Conservation (phyloP, 2,113 vertebrate species). For the Cricetomys ansorgei region DNA sequence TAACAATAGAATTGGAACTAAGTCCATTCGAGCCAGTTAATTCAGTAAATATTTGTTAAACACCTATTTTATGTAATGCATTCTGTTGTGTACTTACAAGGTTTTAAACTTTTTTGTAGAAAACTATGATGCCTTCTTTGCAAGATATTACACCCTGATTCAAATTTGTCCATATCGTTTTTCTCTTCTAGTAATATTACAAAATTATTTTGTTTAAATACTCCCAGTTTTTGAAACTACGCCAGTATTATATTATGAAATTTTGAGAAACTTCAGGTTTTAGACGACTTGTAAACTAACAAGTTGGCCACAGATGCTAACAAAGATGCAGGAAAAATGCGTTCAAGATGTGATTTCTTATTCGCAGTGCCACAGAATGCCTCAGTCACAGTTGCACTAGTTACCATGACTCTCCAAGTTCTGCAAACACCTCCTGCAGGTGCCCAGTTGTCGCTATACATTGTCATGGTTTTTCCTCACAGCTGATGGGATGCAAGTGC, state of each 20-base stretch:
- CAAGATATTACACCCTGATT: not conserved
- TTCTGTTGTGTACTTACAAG: not conserved
- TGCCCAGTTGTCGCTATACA: not conserved
- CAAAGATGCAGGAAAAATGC: not conserved
- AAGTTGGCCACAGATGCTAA: not conserved
- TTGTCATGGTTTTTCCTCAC: not conserved
- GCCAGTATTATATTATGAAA: not conserved
- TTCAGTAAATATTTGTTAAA: not conserved
- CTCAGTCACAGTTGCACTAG: not conserved
- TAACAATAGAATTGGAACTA: not conserved
- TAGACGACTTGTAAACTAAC: not conserved
- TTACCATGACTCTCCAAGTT: no score
- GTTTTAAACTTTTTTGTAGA: not conserved
- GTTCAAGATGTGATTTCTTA: no score
- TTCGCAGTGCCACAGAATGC: not conserved
- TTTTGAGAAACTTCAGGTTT: not conserved
- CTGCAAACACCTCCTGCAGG: accelerated
- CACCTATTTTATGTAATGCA: not conserved
- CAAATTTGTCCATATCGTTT: not conserved
- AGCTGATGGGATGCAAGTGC: not conserved
- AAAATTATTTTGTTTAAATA: not conserved
- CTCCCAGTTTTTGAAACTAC: not conserved
- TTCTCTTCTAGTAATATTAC: not conserved
- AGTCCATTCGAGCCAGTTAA: not conserved
- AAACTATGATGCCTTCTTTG: not conserved